These are phyloP conservation scores for Gymnoscopelus braueri DNA, from an alignment of 2,797 vertebrate species.

Conservation along the genomic window DNA sequence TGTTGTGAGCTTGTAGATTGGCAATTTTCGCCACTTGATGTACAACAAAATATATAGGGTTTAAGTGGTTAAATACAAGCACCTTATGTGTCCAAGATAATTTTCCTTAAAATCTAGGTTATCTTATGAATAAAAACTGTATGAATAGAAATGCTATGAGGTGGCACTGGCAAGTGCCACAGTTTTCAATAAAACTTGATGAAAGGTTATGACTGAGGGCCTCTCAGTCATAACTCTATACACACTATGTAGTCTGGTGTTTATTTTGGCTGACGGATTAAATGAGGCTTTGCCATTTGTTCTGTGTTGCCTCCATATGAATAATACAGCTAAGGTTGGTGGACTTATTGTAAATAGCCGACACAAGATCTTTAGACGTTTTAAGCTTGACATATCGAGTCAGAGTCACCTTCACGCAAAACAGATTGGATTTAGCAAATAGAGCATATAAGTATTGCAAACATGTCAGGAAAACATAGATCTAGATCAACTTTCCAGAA, in stretches of 20 bases:
- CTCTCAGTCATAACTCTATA: background rate
- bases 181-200: background rate
- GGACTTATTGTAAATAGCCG: background rate
- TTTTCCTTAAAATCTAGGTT: slow-evolving; percentile 2
- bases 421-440: too few species aligned
- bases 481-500: too few species aligned
- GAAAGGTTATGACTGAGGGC: background rate
- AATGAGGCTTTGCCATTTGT: too few species aligned
- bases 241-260: too few species aligned
- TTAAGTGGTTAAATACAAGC: too few species aligned
- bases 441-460: too few species aligned
- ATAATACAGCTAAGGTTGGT: background rate
- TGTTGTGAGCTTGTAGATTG: too few species aligned
- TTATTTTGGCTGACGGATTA: too few species aligned
- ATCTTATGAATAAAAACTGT: slow-evolving; percentile 32
- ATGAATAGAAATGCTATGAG: background rate
- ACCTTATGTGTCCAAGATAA: too few species aligned
- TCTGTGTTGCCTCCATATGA: background rate
- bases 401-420: background rate
- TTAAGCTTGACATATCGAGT: background rate
- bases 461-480: too few species aligned
- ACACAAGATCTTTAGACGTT: background rate
- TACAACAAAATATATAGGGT: too few species aligned
- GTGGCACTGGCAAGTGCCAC: slow-evolving; percentile 1
- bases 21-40: too few species aligned